phyloP scores from a whole-genome alignment of 2,113 vertebrate genomes.

The Cyanoliseus patagonus region DNA sequence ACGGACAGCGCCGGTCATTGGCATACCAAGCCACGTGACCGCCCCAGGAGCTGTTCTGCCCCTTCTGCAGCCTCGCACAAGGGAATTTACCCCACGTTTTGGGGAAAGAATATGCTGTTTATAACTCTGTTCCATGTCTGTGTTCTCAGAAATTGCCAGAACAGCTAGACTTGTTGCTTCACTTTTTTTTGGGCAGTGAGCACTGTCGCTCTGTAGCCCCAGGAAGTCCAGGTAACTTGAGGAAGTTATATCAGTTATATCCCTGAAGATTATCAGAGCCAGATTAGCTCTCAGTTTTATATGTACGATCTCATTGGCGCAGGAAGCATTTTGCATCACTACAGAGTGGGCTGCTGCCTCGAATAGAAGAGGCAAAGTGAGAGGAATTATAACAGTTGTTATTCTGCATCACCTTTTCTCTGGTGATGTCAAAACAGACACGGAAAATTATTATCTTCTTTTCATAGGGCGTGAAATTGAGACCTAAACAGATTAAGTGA shows the following conservation, averaged over 20 bases:
- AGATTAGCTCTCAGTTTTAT: not conserved
- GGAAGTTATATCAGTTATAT: not conserved
- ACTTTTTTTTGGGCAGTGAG: not conserved
- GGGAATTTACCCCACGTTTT: rapidly evolving
- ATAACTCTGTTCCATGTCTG: not conserved
- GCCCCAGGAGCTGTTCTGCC: not conserved
- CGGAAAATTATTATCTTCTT: not conserved
- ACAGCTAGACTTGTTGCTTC: not conserved
- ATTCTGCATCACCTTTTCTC: not conserved
- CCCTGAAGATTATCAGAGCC: not conserved
- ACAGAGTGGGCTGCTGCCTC: not conserved
- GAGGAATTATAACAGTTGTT: not conserved
- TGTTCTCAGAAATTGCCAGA: not conserved
- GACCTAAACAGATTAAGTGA: not conserved
- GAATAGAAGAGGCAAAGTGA: not conserved
- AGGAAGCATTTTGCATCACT: not conserved
- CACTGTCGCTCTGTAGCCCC: rapidly evolving
- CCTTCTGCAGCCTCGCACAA: rapidly evolving
- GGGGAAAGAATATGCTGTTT: not conserved
- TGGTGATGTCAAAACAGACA: not conserved
- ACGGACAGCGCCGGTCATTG: constrained; percentile 61
- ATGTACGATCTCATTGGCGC: rapidly evolving
- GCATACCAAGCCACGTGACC: not conserved
- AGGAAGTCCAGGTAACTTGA: not conserved
- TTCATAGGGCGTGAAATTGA: not conserved